Percentiles rank a stretch among this genome's conserved stretches.
These are phyloP conservation scores for Belgica antarctica DNA, from an alignment of 2,888 invertebrate genomes.

Conservation along the genomic window DNA sequence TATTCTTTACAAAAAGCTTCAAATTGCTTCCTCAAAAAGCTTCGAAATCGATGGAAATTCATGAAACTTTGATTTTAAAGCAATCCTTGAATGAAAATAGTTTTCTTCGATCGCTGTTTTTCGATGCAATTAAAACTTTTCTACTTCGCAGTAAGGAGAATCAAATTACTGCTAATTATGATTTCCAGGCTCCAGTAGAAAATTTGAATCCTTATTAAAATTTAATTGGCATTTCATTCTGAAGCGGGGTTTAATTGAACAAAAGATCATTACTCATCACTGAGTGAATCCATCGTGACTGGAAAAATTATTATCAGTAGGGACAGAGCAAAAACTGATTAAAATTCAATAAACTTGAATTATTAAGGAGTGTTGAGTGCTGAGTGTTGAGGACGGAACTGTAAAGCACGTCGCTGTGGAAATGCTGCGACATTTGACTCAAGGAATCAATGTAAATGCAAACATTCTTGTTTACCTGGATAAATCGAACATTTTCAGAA, in stretches of 20 bases:
- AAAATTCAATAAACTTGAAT: slow-evolving; percentile 13
- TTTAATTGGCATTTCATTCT: slow-evolving; percentile 31
- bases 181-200: background rate
- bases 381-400: too few relatives aligned
- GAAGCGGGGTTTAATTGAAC: background rate
- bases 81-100: too few relatives aligned
- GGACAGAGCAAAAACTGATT: background rate
- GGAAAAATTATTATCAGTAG: background rate
- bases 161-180: slow-evolving; percentile 3
- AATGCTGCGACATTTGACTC: too few relatives aligned
- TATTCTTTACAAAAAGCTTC: too few relatives aligned
- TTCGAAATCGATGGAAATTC: too few relatives aligned
- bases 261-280: slow-evolving; percentile 12
- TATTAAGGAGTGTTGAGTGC: background rate
- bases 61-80: too few relatives aligned
- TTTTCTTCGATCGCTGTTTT: background rate
- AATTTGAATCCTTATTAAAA: slow-evolving; percentile 25
- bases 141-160: background rate
- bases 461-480: too few relatives aligned
- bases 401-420: too few relatives aligned
- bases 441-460: too few relatives aligned
- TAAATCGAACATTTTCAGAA: background rate
- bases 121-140: slow-evolving; percentile 24
- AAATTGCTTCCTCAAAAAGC: background rate
- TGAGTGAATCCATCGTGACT: too few relatives aligned